Conservation (phyloP, 2,888 invertebrate genomes). For the Euzophera pinguis region DNA sequence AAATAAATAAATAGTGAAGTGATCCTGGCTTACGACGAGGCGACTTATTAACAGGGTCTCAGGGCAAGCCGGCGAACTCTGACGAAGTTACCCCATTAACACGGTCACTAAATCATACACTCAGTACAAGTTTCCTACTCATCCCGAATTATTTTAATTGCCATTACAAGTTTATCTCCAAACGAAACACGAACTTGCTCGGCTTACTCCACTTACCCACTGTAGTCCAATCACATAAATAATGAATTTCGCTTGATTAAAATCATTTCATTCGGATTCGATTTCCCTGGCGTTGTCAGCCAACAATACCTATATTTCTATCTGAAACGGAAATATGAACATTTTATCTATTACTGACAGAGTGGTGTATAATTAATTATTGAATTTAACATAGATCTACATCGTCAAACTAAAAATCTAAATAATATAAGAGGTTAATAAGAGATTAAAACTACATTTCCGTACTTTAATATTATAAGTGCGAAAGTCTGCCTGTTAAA, state of each 20-base stretch:
- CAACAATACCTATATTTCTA: not conserved
- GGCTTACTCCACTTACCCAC: not conserved
- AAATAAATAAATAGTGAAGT: slow-evolving; percentile 24
- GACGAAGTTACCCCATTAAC: slow-evolving; percentile 68
- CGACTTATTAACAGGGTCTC: slow-evolving; percentile 42
- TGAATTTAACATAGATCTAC: too few relatives aligned
- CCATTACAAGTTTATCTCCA: slow-evolving; percentile 38
- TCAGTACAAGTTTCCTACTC: slow-evolving; percentile 52
- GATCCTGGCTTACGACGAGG: slow-evolving; percentile 26
- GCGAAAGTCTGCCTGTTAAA: too few relatives aligned
- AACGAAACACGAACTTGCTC: slow-evolving; percentile 30
- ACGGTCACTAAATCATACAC: slow-evolving; percentile 67
- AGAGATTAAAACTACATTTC: too few relatives aligned
- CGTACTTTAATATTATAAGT: too few relatives aligned
- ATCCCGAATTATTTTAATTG: slow-evolving; percentile 65
- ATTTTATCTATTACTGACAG: not conserved
- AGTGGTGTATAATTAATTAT: slow-evolving; percentile 17
- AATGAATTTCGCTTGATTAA: slow-evolving; percentile 8
- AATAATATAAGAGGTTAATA: too few relatives aligned
- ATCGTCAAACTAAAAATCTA: too few relatives aligned
- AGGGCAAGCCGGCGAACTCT: slow-evolving; percentile 46
- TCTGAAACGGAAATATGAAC: not conserved
- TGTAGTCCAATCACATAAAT: slow-evolving; percentile 3
- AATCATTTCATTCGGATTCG: not conserved
- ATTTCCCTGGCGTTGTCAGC: not conserved